Conservation (phyloP, 2,888 invertebrate genomes). For the Ypsolopha scabrella region DNA sequence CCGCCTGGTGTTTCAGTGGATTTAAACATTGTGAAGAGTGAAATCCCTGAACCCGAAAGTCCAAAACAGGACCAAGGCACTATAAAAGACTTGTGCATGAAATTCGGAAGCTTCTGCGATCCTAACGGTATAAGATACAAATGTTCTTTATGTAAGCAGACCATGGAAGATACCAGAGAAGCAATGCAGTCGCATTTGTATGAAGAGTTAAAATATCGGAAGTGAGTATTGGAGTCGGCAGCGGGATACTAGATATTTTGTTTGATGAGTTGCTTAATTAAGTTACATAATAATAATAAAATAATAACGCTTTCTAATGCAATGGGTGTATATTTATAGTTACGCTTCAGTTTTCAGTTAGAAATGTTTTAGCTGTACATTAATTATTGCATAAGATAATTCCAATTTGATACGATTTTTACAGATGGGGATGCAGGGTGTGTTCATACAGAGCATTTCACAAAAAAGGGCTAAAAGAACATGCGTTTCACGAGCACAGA, state of each 20-base stretch:
- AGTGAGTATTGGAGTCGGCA: slow-evolving; percentile 46
- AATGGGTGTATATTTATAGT: no score
- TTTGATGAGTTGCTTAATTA: no score
- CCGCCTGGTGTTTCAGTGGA: slow-evolving; percentile 18
- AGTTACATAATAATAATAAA: no score
- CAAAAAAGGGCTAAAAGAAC: slow-evolving; percentile 61
- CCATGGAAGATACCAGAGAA: slow-evolving; percentile 65
- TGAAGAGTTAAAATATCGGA: slow-evolving; percentile 75
- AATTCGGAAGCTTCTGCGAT: slow-evolving; percentile 47
- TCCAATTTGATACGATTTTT: no score
- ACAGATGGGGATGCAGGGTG: slow-evolving; percentile 70
- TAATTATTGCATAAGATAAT: no score
- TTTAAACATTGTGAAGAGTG: slow-evolving; percentile 47
- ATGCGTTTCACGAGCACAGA: slow-evolving; percentile 61
- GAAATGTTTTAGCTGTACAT: no score
- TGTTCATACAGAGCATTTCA: slow-evolving; percentile 72
- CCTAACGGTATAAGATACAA: slow-evolving; percentile 67
- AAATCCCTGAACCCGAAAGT: slow-evolving; percentile 19
- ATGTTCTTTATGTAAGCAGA: slow-evolving; percentile 73
- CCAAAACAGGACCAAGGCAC: slow-evolving; percentile 22
- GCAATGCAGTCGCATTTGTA: slow-evolving; percentile 77
- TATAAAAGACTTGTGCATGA: slow-evolving; percentile 34
- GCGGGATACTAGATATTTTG: background rate
- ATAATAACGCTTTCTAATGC: no score
- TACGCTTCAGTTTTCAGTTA: no score